A percentile compares a stretch with the other conserved stretches of the same genome.
phyloP scores from a whole-genome alignment of 1,140 invertebrate species.

The Leucophenga varia region DNA sequence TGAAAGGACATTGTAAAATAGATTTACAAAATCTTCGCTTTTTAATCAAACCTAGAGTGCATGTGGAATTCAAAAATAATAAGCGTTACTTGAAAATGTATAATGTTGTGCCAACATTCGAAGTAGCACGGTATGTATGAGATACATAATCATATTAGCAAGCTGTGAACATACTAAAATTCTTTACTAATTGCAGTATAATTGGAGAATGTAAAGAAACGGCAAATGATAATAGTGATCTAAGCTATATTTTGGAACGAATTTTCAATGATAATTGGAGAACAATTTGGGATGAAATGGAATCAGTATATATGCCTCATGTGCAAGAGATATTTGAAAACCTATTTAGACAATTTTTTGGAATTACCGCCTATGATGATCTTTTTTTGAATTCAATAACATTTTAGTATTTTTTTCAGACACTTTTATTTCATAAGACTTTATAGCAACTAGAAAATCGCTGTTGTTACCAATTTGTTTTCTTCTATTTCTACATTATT shows the following conservation, averaged over 20 bases:
- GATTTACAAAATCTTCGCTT: slow-evolving; percentile 34
- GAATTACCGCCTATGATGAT: slow-evolving; percentile 31
- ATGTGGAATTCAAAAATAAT: slow-evolving; percentile 32
- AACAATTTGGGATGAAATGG: slow-evolving; percentile 37
- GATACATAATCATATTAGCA: too few species aligned
- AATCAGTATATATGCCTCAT: too few species aligned
- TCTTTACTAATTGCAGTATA: too few species aligned
- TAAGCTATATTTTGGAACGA: slow-evolving; percentile 32
- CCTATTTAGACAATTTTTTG: slow-evolving; percentile 25
- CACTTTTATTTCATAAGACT: too few species aligned
- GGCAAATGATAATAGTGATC: too few species aligned
- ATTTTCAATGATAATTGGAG: slow-evolving; percentile 33
- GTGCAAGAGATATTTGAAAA: slow-evolving; percentile 17
- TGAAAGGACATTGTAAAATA: slow-evolving; percentile 20
- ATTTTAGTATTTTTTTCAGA: too few species aligned
- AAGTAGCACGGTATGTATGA: slow-evolving; percentile 25
- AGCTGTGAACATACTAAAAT: too few species aligned
- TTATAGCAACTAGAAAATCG: too few species aligned
- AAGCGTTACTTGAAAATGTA: slow-evolving; percentile 36
- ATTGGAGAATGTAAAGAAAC: too few species aligned
- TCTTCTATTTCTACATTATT: too few species aligned
- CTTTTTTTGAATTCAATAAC: too few species aligned
- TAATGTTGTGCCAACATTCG: slow-evolving; percentile 26
- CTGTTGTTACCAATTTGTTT: too few species aligned
- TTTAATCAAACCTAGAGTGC: slow-evolving; percentile 24